phyloP scores from a whole-genome alignment of 2,113 vertebrate species.

The Lipophrys pholis region DNA sequence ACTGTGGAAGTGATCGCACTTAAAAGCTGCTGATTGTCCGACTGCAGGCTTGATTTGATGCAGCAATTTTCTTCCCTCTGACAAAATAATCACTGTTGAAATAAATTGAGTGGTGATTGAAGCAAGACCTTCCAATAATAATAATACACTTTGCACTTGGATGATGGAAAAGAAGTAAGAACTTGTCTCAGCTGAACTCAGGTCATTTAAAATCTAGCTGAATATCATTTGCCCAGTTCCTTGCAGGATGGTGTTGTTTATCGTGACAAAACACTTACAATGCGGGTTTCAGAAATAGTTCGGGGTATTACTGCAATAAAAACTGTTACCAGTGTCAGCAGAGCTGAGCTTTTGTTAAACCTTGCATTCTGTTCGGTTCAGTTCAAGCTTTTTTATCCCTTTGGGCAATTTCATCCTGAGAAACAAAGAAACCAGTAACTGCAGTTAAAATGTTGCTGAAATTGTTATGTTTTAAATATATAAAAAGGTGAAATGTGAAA shows the following conservation, averaged over 20 bases:
- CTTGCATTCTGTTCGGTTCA: neutral
- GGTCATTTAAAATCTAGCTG: neutral
- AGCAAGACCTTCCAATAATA: conserved; percentile 38
- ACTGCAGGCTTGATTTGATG: conserved; percentile 42
- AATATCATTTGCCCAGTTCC: neutral
- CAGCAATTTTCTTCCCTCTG: conserved; percentile 36
- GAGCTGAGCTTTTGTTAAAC: too few relatives aligned
- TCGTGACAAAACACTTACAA: conserved; percentile 12
- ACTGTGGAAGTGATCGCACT: conserved; percentile 22
- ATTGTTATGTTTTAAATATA: too few relatives aligned
- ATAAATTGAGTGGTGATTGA: conserved; percentile 41
- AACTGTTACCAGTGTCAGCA: neutral
- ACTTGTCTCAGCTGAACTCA: neutral
- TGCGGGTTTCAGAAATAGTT: conserved; percentile 1
- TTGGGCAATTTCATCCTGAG: too few relatives aligned
- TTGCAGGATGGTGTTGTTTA: neutral
- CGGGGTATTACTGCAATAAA: neutral
- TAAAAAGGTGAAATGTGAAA: too few relatives aligned
- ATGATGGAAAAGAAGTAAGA: conserved; percentile 13
- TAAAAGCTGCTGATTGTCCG: conserved; percentile 17
- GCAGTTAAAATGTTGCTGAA: too few relatives aligned
- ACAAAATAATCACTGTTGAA: conserved; percentile 42
- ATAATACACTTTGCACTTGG: conserved; percentile 20
- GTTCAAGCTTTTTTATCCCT: neutral
- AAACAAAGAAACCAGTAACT: too few relatives aligned